phyloP scores from a whole-genome alignment of 2,888 invertebrate genomes.

The Silvanus unidentatus region DNA sequence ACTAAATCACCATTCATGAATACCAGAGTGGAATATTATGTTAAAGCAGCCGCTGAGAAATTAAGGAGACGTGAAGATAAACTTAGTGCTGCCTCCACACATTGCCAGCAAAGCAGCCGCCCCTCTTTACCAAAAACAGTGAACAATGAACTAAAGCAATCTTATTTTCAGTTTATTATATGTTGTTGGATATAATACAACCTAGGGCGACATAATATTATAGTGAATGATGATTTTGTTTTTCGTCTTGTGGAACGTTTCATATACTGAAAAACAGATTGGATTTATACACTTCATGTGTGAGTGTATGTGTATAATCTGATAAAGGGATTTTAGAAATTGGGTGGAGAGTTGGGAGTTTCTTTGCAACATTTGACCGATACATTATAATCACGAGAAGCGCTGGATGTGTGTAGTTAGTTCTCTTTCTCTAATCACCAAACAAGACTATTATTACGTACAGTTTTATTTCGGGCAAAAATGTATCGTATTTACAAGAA shows the following conservation, averaged over 20 bases:
- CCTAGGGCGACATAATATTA: conserved; percentile 5
- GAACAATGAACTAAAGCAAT: conserved; percentile 3
- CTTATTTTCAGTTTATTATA: background rate
- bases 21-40: conserved; percentile 13
- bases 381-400: too few species aligned
- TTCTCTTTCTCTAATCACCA: too few species aligned
- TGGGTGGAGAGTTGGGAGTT: conserved; percentile 10
- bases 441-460: too few species aligned
- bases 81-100: conserved; percentile 1
- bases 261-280: too few species aligned
- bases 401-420: too few species aligned
- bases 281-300: too few species aligned
- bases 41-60: conserved; percentile 9
- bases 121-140: too few species aligned
- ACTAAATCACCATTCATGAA: conserved; percentile 14
- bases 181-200: background rate
- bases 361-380: too few species aligned
- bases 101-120: too few species aligned
- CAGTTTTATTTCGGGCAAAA: too few species aligned
- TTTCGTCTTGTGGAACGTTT: too few species aligned
- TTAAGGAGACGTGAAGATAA: conserved; percentile 11
- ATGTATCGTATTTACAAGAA: too few species aligned
- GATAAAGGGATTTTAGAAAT: conserved; percentile 8
- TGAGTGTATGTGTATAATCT: conserved; percentile 7
- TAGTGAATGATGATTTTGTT: conserved; percentile 8